Evolutionary conservation across 2,888 invertebrate genomes (phyloP).

Genomic region (Chloromyia formosa): DNA sequence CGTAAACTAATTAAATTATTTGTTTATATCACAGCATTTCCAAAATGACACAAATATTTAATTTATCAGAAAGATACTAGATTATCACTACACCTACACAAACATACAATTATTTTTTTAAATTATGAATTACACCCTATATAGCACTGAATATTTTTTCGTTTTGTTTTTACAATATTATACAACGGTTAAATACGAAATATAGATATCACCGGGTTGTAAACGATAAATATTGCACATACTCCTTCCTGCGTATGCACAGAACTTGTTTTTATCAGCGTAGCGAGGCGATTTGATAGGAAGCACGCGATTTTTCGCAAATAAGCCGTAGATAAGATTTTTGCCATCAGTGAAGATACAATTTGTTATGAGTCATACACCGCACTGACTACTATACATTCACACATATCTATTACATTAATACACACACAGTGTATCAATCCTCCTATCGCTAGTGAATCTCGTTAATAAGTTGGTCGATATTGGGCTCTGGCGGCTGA

Average conservation of each 20-base stretch:
- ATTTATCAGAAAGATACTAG: constrained; percentile 7
- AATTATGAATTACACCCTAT: not conserved
- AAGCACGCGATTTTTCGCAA: constrained; percentile 8
- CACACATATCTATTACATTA: too few relatives aligned
- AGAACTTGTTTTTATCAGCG: constrained; percentile 22
- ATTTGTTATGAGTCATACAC: constrained; percentile 18
- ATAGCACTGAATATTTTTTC: constrained; percentile 17
- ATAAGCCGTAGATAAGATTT: constrained; percentile 4
- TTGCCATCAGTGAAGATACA: not conserved
- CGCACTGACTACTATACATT: not conserved
- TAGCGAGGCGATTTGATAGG: not conserved
- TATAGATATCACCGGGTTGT: not conserved
- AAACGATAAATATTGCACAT: not conserved
- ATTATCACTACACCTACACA: too few relatives aligned
- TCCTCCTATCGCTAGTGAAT: constrained; percentile 16
- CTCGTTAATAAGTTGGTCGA: constrained; percentile 41
- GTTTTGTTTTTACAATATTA: not conserved
- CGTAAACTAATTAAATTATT: too few relatives aligned
- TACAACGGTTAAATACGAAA: not conserved
- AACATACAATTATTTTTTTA: too few relatives aligned
- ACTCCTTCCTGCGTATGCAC: constrained; percentile 12
- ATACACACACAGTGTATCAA: not conserved
- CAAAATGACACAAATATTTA: constrained; percentile 20
- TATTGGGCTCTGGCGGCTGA: constrained; percentile 35
- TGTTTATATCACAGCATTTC: constrained; percentile 17